Percentiles rank a stretch among this genome's conserved stretches.
Conservation (phyloP, 2,113 vertebrate genomes). For the Gopherus evgoodei region DNA sequence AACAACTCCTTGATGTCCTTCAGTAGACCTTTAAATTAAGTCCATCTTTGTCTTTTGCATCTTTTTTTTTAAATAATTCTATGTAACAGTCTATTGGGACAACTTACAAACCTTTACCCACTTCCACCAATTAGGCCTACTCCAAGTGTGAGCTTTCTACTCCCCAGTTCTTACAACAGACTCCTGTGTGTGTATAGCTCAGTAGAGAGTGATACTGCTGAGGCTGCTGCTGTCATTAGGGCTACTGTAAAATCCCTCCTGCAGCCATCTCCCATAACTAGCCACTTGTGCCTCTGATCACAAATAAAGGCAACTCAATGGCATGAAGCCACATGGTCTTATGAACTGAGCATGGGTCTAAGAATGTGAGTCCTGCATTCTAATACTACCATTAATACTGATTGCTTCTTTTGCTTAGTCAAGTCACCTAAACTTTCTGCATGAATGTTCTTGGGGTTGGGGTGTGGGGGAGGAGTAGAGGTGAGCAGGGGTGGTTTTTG, state of each 20-base stretch:
- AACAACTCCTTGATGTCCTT: neutral
- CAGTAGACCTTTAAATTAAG: neutral
- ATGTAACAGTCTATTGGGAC: neutral
- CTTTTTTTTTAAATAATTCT: neutral
- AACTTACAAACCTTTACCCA: neutral
- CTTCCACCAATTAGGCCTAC: neutral
- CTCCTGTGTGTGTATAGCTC: neutral
- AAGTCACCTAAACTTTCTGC: neutral
- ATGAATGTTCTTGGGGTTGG: neutral
- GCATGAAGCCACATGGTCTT: neutral
- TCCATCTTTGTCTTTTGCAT: neutral
- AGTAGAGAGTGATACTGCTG: neutral
- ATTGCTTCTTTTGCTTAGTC: neutral
- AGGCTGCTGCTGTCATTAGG: neutral
- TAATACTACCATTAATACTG: neutral
- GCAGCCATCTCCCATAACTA: neutral
- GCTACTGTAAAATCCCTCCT: neutral
- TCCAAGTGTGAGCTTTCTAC: neutral
- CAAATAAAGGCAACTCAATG: neutral
- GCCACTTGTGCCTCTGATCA: neutral
- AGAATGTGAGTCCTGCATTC: neutral
- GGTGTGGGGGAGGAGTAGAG: no score
- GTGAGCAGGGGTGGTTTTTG: no score
- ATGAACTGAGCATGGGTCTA: neutral
- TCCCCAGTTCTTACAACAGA: neutral